These are phyloP conservation scores for Misgurnus anguillicaudatus DNA, from an alignment of 2,113 vertebrate species.

Conservation along the genomic window DNA sequence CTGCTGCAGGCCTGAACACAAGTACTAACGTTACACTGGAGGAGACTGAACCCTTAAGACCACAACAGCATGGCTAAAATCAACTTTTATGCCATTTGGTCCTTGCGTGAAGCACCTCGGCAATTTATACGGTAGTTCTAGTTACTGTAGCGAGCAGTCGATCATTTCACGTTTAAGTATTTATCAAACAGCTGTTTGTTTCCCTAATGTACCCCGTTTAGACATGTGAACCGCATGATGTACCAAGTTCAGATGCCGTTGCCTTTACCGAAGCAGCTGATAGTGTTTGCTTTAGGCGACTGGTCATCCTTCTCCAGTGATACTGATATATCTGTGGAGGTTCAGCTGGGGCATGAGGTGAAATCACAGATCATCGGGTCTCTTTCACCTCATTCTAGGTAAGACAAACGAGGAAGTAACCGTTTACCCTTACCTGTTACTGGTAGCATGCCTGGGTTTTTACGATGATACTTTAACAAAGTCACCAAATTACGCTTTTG, in stretches of 20 bases:
- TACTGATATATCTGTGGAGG: slow-evolving; percentile 67
- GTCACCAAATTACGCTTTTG: no score
- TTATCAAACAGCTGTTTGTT: background rate
- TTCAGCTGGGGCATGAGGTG: slow-evolving; percentile 68
- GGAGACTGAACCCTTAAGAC: background rate
- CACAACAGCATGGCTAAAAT: slow-evolving; percentile 63
- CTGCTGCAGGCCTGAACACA: background rate
- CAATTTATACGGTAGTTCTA: slow-evolving; percentile 74
- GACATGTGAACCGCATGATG: slow-evolving; percentile 73
- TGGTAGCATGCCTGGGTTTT: no score
- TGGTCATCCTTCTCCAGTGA: slow-evolving; percentile 74
- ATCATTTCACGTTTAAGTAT: no score
- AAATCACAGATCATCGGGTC: slow-evolving; percentile 76
- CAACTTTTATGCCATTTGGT: slow-evolving; percentile 79
- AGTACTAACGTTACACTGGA: background rate
- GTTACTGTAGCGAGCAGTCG: no score
- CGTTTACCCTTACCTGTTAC: no score
- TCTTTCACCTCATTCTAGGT: slow-evolving; percentile 75
- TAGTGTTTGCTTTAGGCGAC: slow-evolving; percentile 84
- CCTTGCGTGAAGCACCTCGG: slow-evolving; percentile 74
- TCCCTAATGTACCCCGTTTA: slow-evolving; percentile 43
- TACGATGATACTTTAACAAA: no score
- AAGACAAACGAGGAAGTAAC: background rate
- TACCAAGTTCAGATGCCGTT: slow-evolving; percentile 81
- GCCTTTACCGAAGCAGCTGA: slow-evolving; percentile 79